Conservation (phyloP, 2,797 vertebrate species). For the Semaprochilodus insignis region DNA sequence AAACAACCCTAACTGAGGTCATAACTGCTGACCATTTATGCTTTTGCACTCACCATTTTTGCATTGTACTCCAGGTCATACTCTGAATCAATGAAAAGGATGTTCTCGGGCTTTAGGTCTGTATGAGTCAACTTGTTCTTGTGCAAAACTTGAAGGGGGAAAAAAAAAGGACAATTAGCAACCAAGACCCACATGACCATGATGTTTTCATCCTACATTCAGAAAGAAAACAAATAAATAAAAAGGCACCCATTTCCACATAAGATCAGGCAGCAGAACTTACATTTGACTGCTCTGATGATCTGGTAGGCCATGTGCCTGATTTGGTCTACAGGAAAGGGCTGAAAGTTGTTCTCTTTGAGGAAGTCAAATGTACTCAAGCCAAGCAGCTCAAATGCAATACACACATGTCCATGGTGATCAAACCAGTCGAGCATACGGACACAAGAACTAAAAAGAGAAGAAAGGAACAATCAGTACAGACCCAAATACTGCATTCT, state of each 20-base stretch:
- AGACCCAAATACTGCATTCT: not conserved
- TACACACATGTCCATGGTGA: slow-evolving; percentile 90
- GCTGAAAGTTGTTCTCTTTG: slow-evolving; percentile 87
- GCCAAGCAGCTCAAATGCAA: slow-evolving; percentile 92
- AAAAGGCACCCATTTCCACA: not conserved
- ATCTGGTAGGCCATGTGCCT: slow-evolving; percentile 92
- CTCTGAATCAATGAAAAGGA: slow-evolving; percentile 91
- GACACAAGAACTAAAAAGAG: slow-evolving; percentile 85
- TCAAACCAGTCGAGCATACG: slow-evolving; percentile 95
- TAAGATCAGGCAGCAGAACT: slow-evolving; percentile 68
- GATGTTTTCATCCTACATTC: too few species aligned
- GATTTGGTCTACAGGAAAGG: slow-evolving; percentile 91
- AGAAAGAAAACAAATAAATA: not conserved
- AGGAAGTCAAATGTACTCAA: slow-evolving; percentile 93
- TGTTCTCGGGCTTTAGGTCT: slow-evolving; percentile 97
- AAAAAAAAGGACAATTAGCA: slow-evolving; percentile 35
- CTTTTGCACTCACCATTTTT: slow-evolving; percentile 76
- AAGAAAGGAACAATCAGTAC: not conserved
- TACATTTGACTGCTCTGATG: slow-evolving; percentile 92
- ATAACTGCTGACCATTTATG: not conserved
- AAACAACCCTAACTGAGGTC: not conserved
- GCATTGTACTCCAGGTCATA: slow-evolving; percentile 82
- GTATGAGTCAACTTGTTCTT: slow-evolving; percentile 95
- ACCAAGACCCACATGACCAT: not conserved
- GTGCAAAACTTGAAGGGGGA: slow-evolving; percentile 84